Percentiles rank a stretch among this genome's conserved stretches.
Evolutionary conservation across 2,797 vertebrate species (phyloP).

Genomic region (Antennarius maculatus): DNA sequence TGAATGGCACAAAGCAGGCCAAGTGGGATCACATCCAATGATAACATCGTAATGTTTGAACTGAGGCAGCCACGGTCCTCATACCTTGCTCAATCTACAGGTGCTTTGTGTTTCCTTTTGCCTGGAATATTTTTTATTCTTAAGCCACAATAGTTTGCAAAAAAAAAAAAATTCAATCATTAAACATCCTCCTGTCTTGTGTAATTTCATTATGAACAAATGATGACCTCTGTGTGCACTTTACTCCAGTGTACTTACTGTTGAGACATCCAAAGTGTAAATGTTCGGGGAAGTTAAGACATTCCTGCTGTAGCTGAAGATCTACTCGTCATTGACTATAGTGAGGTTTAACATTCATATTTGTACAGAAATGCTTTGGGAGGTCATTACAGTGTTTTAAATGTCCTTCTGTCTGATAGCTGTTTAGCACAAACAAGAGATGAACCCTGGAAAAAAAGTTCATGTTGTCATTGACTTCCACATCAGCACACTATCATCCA

Average conservation of each 20-base stretch:
- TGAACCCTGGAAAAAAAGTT: slow-evolving; percentile 38
- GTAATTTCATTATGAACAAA: slow-evolving; percentile 38
- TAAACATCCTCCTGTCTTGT: slow-evolving; percentile 39
- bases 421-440: slow-evolving; percentile 42
- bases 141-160: slow-evolving; percentile 12
- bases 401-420: slow-evolving; percentile 18
- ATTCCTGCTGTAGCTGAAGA: slow-evolving; percentile 8
- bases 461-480: slow-evolving; percentile 38
- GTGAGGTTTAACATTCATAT: slow-evolving; percentile 17
- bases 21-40: slow-evolving; percentile 57
- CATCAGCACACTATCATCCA: slow-evolving; percentile 28
- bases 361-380: slow-evolving; percentile 24
- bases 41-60: slow-evolving; percentile 59
- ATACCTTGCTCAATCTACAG: slow-evolving; percentile 49
- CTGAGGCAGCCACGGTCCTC: slow-evolving; percentile 41
- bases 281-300: slow-evolving; percentile 15
- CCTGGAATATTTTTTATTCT: slow-evolving; percentile 25
- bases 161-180: slow-evolving; percentile 25
- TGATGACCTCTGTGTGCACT: slow-evolving; percentile 28
- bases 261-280: slow-evolving; percentile 19
- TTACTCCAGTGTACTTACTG: slow-evolving; percentile 19
- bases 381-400: slow-evolving; percentile 18
- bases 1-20: slow-evolving; percentile 47
- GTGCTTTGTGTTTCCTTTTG: slow-evolving; percentile 62
- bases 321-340: slow-evolving; percentile 21